Percentiles rank a stretch among this genome's conserved stretches.
Evolutionary conservation across 2,113 vertebrate genomes (phyloP).

Genomic region (Anarhynchus alexandrinus): DNA sequence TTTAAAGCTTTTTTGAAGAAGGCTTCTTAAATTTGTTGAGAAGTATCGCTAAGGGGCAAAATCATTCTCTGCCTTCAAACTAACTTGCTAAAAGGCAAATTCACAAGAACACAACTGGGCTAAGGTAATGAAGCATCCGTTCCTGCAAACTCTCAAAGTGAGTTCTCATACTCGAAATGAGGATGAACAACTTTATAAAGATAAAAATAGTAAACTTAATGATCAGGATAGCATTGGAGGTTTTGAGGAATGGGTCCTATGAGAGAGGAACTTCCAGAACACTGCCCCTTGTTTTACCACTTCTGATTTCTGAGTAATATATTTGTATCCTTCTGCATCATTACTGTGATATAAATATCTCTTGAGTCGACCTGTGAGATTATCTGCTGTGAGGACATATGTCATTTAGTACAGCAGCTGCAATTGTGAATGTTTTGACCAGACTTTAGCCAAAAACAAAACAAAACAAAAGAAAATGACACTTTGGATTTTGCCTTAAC

Average conservation of each 20-base stretch:
- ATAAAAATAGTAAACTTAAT: neutral
- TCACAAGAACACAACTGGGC: neutral
- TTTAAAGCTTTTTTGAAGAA: neutral
- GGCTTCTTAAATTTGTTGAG: neutral
- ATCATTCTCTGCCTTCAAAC: neutral
- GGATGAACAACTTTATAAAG: neutral
- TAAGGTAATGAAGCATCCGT: neutral
- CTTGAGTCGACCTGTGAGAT: neutral
- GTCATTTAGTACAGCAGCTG: neutral
- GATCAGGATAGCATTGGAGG: neutral
- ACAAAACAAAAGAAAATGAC: neutral
- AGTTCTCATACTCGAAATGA: neutral
- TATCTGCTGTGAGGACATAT: neutral
- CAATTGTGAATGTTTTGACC: neutral
- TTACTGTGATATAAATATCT: slow-evolving; percentile 16
- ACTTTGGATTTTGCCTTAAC: neutral
- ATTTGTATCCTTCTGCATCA: neutral
- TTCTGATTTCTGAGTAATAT: neutral
- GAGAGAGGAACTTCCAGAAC: neutral
- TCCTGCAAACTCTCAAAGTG: neutral
- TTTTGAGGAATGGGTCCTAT: neutral
- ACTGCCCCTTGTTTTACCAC: neutral
- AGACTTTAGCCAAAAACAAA: neutral
- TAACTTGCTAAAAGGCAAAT: neutral
- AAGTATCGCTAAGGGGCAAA: neutral